A percentile compares a stretch with the other conserved stretches of the same genome.
Conservation (phyloP, 2,888 invertebrate species). For the Synergus japonicus region DNA sequence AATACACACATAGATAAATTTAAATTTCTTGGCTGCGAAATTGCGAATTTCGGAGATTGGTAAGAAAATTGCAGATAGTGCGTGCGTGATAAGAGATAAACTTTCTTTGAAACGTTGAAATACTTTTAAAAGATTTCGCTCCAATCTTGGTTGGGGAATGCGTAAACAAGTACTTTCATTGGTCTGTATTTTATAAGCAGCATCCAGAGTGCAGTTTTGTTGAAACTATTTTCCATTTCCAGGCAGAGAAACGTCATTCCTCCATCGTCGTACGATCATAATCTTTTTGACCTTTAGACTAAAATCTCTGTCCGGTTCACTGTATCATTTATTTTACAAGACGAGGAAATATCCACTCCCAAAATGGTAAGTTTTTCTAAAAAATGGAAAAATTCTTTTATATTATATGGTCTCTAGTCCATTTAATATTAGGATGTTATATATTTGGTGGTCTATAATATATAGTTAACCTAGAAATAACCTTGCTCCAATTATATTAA, state of each 20-base stretch:
- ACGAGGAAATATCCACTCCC: neutral
- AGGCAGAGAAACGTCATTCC: no score
- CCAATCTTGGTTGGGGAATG: neutral
- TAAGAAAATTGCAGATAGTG: neutral
- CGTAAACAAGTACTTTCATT: neutral
- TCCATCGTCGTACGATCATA: neutral
- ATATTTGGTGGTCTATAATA: neutral
- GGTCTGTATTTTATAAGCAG: neutral
- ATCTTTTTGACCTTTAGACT: slow-evolving; percentile 38
- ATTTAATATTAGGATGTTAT: neutral
- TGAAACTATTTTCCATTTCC: no score
- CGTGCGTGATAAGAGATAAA: neutral
- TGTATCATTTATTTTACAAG: neutral
- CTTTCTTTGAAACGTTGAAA: neutral
- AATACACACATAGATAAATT: neutral
- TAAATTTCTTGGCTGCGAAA: neutral
- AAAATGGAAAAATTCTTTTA: neutral
- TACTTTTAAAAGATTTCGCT: neutral
- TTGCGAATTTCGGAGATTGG: neutral
- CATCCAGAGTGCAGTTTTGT: neutral
- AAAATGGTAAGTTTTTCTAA: slow-evolving; percentile 7
- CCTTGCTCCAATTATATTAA: neutral
- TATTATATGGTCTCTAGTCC: neutral
- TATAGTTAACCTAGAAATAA: neutral
- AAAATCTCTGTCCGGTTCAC: neutral